phyloP scores from a whole-genome alignment of 1,140 invertebrate genomes.

The Neocloeon triangulifer region DNA sequence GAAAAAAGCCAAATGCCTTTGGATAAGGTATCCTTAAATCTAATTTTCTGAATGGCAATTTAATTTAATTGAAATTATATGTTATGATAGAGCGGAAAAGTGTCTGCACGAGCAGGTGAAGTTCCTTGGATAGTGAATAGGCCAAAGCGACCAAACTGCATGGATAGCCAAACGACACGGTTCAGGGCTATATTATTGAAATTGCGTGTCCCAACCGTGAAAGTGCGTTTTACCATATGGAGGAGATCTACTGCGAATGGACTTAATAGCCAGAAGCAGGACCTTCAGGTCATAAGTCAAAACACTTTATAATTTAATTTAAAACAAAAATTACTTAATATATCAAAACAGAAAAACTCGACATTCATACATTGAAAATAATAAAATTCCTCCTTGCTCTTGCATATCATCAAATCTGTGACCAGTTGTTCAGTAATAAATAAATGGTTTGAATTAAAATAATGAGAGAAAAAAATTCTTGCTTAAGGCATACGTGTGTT shows the following conservation, averaged over 20 bases:
- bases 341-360: too few species aligned
- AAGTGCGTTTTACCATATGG: conserved; percentile 27
- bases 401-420: too few species aligned
- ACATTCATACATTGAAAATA: too few species aligned
- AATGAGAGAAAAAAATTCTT: too few species aligned
- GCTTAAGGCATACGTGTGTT: too few species aligned
- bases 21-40: conserved; percentile 35
- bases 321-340: too few species aligned
- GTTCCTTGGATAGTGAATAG: conserved; percentile 81
- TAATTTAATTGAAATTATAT: too few species aligned
- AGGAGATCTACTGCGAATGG: conserved; percentile 93
- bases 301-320: too few species aligned
- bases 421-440: too few species aligned
- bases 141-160: conserved; percentile 74
- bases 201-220: conserved; percentile 37
- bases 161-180: conserved; percentile 53
- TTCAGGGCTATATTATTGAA: conserved; percentile 70
- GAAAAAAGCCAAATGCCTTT: conserved; percentile 91
- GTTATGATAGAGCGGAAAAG: conserved; percentile 67
- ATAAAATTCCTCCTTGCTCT: too few species aligned
- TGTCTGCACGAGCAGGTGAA: conserved; percentile 85
- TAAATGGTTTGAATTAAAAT: too few species aligned
- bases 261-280: conserved; percentile 85
- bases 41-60: too few species aligned
- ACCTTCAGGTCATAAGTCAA: conserved; percentile 65